Conservation (phyloP, 2,888 invertebrate species). For the Conistra vaccinii region DNA sequence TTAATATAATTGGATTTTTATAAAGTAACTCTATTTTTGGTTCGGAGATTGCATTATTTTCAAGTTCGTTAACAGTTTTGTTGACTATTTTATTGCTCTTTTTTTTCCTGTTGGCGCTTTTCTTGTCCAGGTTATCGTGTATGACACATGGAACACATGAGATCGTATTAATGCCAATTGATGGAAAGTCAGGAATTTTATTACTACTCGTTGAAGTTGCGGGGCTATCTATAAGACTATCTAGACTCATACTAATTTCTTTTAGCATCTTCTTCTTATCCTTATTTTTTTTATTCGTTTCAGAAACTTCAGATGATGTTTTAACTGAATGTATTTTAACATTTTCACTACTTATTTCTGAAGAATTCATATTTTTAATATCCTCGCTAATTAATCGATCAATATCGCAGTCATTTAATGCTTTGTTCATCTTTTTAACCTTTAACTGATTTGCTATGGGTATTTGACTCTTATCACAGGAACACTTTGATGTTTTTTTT, state of each 20-base stretch:
- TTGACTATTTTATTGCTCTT: constrained; percentile 40
- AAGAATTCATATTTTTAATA: constrained; percentile 39
- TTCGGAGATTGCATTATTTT: constrained; percentile 59
- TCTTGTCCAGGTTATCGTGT: constrained; percentile 77
- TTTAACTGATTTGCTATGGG: constrained; percentile 75
- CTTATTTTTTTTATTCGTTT: constrained; percentile 55
- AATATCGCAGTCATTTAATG: constrained; percentile 50
- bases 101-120: constrained; percentile 62
- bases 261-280: constrained; percentile 68
- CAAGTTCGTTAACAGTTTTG: constrained; percentile 51
- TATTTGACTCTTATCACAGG: constrained; percentile 79
- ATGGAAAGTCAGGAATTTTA: constrained; percentile 73
- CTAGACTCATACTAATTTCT: constrained; percentile 85
- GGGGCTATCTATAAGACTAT: constrained; percentile 81
- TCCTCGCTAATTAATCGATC: constrained; percentile 52
- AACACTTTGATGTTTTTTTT: constrained; percentile 55
- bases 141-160: constrained; percentile 86
- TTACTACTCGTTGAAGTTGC: constrained; percentile 58
- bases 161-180: constrained; percentile 83
- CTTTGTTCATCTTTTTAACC: constrained; percentile 57
- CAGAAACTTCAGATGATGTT: constrained; percentile 46
- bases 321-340: constrained; percentile 42
- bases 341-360: constrained; percentile 53
- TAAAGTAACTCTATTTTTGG: constrained; percentile 82
- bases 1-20: constrained; percentile 82